phyloP scores from a whole-genome alignment of 2,797 vertebrate genomes.

The Sebastolobus alascanus region DNA sequence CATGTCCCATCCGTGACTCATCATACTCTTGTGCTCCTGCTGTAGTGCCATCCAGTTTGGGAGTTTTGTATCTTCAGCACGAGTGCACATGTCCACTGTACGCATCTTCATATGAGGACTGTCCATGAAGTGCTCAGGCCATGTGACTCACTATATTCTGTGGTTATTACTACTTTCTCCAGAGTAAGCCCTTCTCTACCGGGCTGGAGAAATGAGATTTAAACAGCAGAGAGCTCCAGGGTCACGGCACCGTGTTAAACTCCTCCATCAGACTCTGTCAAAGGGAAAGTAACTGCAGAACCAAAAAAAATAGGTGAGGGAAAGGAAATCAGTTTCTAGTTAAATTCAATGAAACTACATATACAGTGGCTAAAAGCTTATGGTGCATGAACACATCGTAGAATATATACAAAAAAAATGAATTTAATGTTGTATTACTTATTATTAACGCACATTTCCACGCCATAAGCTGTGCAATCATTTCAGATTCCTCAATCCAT shows the following conservation, averaged over 20 bases:
- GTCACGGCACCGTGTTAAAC: constrained; percentile 36
- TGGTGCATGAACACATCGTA: constrained; percentile 16
- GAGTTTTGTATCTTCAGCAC: constrained; percentile 6
- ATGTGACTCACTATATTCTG: constrained; percentile 46
- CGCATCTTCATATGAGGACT: constrained; percentile 37
- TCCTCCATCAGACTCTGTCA: constrained; percentile 62
- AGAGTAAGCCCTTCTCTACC: constrained; percentile 30
- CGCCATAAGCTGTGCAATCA: constrained; percentile 16
- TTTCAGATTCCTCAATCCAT: constrained; percentile 20
- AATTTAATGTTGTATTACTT: constrained; percentile 25
- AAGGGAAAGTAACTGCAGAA: constrained; percentile 28
- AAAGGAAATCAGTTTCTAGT: constrained; percentile 17
- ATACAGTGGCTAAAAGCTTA: constrained; percentile 4
- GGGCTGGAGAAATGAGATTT: constrained; percentile 65
- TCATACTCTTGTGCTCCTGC: neutral
- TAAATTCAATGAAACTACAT: constrained; percentile 16
- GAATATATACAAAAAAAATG: neutral
- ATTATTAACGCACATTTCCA: constrained; percentile 44
- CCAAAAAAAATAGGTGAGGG: no score
- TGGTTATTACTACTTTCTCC: constrained; percentile 52
- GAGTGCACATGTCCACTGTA: neutral
- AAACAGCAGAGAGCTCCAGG: constrained; percentile 63
- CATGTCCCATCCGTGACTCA: constrained; percentile 8
- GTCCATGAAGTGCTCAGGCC: constrained; percentile 25
- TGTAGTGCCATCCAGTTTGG: neutral